phyloP scores from a whole-genome alignment of 2,888 invertebrate genomes.

The Ormia ochracea region DNA sequence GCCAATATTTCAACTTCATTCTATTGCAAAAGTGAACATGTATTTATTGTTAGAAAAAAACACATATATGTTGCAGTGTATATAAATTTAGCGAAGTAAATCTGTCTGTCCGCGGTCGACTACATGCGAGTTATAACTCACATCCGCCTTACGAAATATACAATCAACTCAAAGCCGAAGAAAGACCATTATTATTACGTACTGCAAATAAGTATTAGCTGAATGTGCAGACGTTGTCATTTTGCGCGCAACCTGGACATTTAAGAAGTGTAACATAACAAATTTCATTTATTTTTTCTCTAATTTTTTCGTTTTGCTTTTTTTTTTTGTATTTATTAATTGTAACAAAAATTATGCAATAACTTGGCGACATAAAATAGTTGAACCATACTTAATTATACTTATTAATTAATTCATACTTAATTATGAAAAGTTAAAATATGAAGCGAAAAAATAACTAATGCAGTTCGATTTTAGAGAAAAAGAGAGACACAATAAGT shows the following conservation, averaged over 20 bases:
- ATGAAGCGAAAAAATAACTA: neutral
- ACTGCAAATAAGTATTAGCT: neutral
- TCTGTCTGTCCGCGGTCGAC: neutral
- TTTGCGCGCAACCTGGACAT: neutral
- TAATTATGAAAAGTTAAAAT: neutral
- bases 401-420: neutral
- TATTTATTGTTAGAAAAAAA: too few relatives aligned
- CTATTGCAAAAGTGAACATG: too few relatives aligned
- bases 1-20: too few relatives aligned
- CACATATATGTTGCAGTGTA: too few relatives aligned
- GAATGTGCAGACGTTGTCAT: neutral
- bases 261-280: neutral
- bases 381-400: conserved; percentile 7
- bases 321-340: neutral
- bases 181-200: conserved; percentile 1
- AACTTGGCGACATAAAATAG: neutral
- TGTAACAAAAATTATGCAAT: neutral
- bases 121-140: neutral
- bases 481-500: too few relatives aligned
- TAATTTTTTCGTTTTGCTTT: neutral
- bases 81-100: too few relatives aligned
- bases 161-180: neutral
- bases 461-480: neutral
- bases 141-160: conserved; percentile 13
- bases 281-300: neutral